phyloP scores from a whole-genome alignment of 2,113 vertebrate species.

The Burhinus oedicnemus region DNA sequence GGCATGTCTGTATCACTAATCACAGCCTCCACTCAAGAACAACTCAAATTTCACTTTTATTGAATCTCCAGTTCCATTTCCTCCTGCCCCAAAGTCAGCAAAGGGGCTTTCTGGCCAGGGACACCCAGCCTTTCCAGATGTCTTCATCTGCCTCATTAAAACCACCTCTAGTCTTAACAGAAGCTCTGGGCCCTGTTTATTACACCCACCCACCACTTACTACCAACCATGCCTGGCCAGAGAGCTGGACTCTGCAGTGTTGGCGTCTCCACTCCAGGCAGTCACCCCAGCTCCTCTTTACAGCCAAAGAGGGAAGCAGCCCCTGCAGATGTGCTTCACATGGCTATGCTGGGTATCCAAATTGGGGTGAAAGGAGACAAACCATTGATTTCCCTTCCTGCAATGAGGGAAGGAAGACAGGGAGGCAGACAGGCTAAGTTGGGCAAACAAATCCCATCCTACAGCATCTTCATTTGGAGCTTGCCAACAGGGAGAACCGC shows the following conservation, averaged over 20 bases:
- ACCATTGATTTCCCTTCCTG: background rate
- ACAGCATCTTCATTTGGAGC: background rate
- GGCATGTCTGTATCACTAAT: background rate
- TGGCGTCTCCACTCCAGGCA: background rate
- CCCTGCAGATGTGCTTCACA: background rate
- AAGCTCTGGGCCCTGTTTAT: background rate
- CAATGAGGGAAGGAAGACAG: background rate
- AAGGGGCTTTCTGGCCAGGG: background rate
- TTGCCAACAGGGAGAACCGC: background rate
- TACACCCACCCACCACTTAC: background rate
- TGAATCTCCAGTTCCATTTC: background rate
- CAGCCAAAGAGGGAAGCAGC: background rate
- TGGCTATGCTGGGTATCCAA: fast-evolving
- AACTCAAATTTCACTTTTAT: background rate
- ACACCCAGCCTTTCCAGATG: background rate
- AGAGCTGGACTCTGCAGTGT: background rate
- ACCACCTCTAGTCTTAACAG: background rate
- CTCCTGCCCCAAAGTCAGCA: background rate
- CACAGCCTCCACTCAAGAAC: background rate
- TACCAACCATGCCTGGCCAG: background rate
- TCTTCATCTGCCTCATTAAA: background rate
- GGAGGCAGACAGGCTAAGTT: background rate
- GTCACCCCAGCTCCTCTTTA: background rate
- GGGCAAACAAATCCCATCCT: background rate
- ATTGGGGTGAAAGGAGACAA: background rate